These are phyloP conservation scores for Henricia sp. DNA, from an alignment of 53 echinoderm and acorn worm species.

Conservation along the genomic window DNA sequence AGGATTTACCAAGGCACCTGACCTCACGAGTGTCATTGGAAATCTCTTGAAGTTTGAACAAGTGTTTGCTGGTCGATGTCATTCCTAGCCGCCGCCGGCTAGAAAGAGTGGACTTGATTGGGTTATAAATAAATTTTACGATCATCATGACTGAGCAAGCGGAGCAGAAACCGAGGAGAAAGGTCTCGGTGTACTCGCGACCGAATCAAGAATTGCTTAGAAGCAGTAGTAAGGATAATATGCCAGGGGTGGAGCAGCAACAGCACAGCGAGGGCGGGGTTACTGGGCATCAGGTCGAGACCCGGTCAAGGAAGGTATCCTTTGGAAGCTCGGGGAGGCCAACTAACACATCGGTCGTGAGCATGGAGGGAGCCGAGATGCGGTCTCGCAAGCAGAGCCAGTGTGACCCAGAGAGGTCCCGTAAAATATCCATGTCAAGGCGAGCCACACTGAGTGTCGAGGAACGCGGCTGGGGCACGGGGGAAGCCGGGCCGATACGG, in stretches of 20 bases:
- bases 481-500: background rate
- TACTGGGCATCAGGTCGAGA: background rate
- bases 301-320: constrained; percentile 54
- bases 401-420: constrained; percentile 19
- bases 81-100: constrained; percentile 5
- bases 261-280: constrained; percentile 8
- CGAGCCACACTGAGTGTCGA: constrained; percentile 16
- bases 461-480: constrained; percentile 45
- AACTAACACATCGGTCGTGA: constrained; percentile 13
- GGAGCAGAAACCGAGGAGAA: constrained; percentile 37
- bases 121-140: background rate
- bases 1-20: background rate
- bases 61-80: constrained; percentile 11
- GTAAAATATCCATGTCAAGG: constrained; percentile 46
- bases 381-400: constrained; percentile 18
- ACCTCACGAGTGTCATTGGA: background rate
- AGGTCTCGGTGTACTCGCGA: constrained; percentile 17
- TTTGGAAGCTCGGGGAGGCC: constrained; percentile 38
- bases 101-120: background rate
- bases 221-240: background rate
- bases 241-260: background rate
- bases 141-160: constrained; percentile 27
- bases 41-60: constrained; percentile 49
- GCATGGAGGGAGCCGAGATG: constrained; percentile 15
- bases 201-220: constrained; percentile 4